Evolutionary conservation across 1,140 invertebrate species (phyloP).

Genomic region (Lucilia sericata): DNA sequence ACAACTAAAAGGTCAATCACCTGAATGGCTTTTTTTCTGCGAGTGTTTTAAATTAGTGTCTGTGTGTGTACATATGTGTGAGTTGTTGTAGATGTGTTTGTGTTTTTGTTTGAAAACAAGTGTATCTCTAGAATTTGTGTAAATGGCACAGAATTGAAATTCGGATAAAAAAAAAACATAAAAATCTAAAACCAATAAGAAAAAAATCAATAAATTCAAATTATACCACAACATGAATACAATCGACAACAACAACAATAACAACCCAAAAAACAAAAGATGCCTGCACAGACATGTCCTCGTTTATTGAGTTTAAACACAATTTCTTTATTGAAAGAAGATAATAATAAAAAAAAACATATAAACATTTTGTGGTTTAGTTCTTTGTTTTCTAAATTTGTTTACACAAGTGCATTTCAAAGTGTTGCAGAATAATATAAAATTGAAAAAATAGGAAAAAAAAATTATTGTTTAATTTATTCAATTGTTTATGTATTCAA

Average conservation of each 20-base stretch:
- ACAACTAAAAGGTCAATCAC: constrained; percentile 18
- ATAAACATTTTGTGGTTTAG: background rate
- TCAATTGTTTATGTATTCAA: no score
- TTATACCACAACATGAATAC: background rate
- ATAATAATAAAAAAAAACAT: background rate
- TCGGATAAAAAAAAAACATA: background rate
- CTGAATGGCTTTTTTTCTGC: background rate
- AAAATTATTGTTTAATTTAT: background rate
- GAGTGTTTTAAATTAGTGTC: background rate
- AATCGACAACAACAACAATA: background rate
- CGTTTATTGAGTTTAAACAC: constrained; percentile 14
- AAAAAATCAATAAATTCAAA: constrained; percentile 6
- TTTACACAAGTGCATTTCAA: background rate
- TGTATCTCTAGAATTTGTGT: background rate
- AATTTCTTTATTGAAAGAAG: background rate
- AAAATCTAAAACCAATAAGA: background rate
- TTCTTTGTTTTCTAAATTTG: background rate
- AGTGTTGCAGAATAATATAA: background rate
- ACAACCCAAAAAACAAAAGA: background rate
- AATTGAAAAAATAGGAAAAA: background rate
- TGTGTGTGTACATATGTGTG: background rate
- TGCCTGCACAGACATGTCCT: background rate
- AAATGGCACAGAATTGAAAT: background rate
- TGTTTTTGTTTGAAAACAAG: background rate
- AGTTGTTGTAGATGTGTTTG: background rate